These are phyloP conservation scores for Epicampocera succincta DNA, from an alignment of 2,888 invertebrate species.

Conservation along the genomic window DNA sequence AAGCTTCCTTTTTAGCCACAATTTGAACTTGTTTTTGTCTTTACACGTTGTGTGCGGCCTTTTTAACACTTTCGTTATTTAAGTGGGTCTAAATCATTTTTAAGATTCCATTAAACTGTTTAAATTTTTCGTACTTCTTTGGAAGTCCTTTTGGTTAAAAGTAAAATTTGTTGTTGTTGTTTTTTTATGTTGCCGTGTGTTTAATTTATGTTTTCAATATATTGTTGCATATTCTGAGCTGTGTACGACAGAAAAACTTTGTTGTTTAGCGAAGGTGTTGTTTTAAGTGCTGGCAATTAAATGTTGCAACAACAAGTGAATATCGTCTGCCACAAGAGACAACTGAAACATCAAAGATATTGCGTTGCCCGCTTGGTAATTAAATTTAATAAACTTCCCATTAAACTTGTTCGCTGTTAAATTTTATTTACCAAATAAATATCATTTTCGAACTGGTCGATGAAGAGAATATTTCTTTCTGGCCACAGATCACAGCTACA, in stretches of 20 bases:
- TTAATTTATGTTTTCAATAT: conserved; percentile 50
- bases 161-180: not conserved
- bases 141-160: conserved; percentile 57
- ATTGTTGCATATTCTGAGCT: conserved; percentile 46
- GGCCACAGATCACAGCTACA: too few species aligned
- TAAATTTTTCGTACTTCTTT: conserved; percentile 51
- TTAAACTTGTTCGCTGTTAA: conserved; percentile 40
- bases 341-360: conserved; percentile 53
- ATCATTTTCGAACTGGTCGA: not conserved
- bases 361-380: conserved; percentile 55
- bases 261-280: conserved; percentile 63
- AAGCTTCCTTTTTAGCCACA: conserved; percentile 3
- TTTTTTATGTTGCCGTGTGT: not conserved
- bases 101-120: conserved; percentile 50
- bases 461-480: too few species aligned
- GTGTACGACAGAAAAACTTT: conserved; percentile 33
- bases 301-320: conserved; percentile 57
- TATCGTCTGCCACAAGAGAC: conserved; percentile 22
- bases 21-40: conserved; percentile 43
- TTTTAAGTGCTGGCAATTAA: conserved; percentile 55
- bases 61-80: conserved; percentile 61
- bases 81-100: conserved; percentile 67
- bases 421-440: conserved; percentile 36
- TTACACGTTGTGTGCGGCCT: conserved; percentile 59
- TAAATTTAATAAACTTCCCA: conserved; percentile 63